Evolutionary conservation across 1,140 invertebrate species (phyloP).

Genomic region (Drosophila seguyi): DNA sequence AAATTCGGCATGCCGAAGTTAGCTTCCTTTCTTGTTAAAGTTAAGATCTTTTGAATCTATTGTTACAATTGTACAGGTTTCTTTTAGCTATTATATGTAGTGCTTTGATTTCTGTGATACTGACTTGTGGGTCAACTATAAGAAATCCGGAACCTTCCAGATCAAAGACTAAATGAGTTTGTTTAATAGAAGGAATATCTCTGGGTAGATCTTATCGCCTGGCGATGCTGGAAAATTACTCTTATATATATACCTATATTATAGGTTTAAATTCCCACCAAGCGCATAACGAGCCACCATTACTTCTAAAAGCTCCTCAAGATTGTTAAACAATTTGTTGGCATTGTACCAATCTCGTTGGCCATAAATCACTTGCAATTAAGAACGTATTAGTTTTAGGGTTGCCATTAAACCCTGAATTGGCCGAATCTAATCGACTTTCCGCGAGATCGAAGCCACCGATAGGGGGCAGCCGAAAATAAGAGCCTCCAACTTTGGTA

Average conservation of each 20-base stretch:
- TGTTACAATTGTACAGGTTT: too few relatives aligned
- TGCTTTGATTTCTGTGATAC: too few relatives aligned
- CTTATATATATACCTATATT: neutral
- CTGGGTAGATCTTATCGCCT: neutral
- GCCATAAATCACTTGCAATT: conserved; percentile 68
- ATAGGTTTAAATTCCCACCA: too few relatives aligned
- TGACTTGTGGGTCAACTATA: too few relatives aligned
- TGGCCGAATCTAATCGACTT: conserved; percentile 39
- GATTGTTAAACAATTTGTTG: conserved; percentile 1
- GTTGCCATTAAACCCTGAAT: conserved; percentile 36
- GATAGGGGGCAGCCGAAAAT: conserved; percentile 31
- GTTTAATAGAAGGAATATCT: too few relatives aligned
- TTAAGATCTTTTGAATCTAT: too few relatives aligned
- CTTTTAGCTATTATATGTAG: too few relatives aligned
- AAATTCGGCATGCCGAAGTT: too few relatives aligned
- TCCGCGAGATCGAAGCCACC: conserved; percentile 33
- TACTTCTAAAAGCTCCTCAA: neutral
- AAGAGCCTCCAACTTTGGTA: conserved; percentile 69
- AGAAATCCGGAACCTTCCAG: too few relatives aligned
- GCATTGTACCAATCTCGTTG: conserved; percentile 23
- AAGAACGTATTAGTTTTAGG: conserved; percentile 57
- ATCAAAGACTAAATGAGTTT: too few relatives aligned
- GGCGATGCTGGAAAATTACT: neutral
- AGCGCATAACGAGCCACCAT: neutral
- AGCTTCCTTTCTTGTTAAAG: too few relatives aligned